Conservation (phyloP, 2,113 vertebrate genomes). For the Hymenochirus boettgeri region DNA sequence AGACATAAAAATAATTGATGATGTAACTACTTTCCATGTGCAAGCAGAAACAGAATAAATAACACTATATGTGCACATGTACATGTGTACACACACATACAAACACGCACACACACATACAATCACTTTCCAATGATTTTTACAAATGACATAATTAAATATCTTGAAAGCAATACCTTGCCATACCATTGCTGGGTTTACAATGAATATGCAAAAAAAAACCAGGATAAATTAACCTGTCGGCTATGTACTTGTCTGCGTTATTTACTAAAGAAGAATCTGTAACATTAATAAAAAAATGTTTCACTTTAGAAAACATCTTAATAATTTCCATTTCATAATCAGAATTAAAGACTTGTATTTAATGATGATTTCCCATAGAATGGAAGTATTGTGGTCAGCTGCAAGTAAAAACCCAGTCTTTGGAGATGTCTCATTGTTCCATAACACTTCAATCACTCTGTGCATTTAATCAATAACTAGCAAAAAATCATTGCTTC, state of each 20-base stretch:
- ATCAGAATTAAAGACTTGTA: too few relatives aligned
- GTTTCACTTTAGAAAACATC: background rate
- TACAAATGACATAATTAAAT: background rate
- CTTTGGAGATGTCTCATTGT: slow-evolving; percentile 26
- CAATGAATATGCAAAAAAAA: background rate
- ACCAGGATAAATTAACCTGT: background rate
- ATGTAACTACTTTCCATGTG: too few relatives aligned
- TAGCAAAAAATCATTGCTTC: slow-evolving; percentile 35
- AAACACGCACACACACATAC: background rate
- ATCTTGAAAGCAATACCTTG: background rate
- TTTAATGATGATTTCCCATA: too few relatives aligned
- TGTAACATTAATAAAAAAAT: background rate
- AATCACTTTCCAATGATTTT: background rate
- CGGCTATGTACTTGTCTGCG: background rate
- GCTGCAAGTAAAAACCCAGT: background rate
- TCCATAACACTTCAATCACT: slow-evolving; percentile 33
- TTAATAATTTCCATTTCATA: background rate
- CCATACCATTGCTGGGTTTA: background rate
- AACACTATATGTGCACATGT: too few relatives aligned
- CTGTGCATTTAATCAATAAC: slow-evolving; percentile 35
- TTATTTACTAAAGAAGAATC: background rate
- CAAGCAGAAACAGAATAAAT: too few relatives aligned
- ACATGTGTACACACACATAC: too few relatives aligned
- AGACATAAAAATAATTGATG: too few relatives aligned
- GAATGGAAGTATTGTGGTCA: background rate